A percentile compares a stretch with the other conserved stretches of the same genome.
Evolutionary conservation across 35 echinoderm and acorn worm species (phyloP).

Genomic region (Apostichopus parvimensis): DNA sequence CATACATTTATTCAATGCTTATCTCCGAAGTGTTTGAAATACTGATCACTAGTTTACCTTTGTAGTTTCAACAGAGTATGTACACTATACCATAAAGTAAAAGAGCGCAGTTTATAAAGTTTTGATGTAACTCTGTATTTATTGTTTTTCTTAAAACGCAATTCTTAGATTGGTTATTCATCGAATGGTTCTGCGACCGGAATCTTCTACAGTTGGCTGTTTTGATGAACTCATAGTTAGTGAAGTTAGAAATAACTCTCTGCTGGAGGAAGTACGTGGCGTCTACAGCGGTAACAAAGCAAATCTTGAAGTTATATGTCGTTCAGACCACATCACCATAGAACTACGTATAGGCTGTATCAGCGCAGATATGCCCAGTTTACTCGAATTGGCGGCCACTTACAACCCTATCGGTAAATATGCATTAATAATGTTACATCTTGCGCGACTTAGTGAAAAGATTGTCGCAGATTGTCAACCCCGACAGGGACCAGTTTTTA

Average conservation of each 20-base stretch:
- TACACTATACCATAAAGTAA: no score
- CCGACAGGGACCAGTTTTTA: neutral
- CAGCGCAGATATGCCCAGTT: conserved; percentile 64
- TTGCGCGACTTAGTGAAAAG: no score
- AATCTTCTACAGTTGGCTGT: neutral
- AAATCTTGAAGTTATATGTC: conserved; percentile 53
- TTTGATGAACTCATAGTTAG: conserved; percentile 54
- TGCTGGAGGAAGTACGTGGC: neutral
- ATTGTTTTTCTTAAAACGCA: neutral
- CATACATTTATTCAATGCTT: neutral
- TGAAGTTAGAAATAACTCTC: neutral
- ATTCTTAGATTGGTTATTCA: conserved; percentile 3
- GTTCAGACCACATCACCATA: conserved; percentile 50
- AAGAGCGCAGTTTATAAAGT: no score
- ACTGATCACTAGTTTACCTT: neutral
- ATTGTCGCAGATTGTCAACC: no score
- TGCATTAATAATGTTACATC: neutral
- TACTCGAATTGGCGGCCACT: conserved; percentile 65
- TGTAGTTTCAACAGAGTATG: no score
- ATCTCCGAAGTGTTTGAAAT: neutral
- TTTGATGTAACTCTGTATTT: no score
- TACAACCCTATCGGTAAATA: conserved; percentile 67
- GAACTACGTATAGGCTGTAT: conserved; percentile 55
- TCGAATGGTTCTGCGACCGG: neutral
- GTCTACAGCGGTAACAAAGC: conserved; percentile 61